Evolutionary conservation across 2,888 invertebrate species (phyloP).

Genomic region (Phymatocera aterrima): DNA sequence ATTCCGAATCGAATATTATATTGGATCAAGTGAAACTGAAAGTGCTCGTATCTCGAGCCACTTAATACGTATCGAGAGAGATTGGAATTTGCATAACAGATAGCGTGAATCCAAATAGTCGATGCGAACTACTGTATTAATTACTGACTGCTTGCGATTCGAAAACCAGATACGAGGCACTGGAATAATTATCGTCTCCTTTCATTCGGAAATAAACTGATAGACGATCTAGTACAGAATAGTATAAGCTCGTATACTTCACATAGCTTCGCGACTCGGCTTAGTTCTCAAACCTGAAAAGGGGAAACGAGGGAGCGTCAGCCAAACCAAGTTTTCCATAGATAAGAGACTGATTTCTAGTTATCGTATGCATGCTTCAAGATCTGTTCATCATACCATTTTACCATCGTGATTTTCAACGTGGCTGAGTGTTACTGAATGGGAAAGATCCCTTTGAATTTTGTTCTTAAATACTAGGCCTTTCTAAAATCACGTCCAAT

Average conservation of each 20-base stretch:
- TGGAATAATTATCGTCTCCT: background rate
- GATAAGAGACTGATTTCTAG: background rate
- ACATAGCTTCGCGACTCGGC: background rate
- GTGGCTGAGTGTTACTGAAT: constrained; percentile 49
- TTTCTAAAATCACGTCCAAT: constrained; percentile 63
- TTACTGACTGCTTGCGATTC: background rate
- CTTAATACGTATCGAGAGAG: background rate
- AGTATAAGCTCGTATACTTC: background rate
- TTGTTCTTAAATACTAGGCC: constrained; percentile 66
- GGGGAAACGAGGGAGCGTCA: background rate
- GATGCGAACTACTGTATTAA: background rate
- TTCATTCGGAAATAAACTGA: background rate
- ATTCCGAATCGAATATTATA: too few relatives aligned
- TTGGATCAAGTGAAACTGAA: background rate
- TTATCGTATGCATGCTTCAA: background rate
- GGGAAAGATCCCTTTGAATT: constrained; percentile 49
- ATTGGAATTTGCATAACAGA: background rate
- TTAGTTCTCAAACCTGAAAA: background rate
- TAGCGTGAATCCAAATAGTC: background rate
- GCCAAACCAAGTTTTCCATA: background rate
- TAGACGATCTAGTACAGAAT: background rate
- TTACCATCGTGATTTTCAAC: constrained; percentile 1
- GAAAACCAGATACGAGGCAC: background rate
- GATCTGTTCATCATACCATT: constrained; percentile 6
- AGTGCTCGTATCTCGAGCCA: background rate